Conservation (phyloP, 1,140 invertebrate genomes). For the Brachionus manjavacas region DNA sequence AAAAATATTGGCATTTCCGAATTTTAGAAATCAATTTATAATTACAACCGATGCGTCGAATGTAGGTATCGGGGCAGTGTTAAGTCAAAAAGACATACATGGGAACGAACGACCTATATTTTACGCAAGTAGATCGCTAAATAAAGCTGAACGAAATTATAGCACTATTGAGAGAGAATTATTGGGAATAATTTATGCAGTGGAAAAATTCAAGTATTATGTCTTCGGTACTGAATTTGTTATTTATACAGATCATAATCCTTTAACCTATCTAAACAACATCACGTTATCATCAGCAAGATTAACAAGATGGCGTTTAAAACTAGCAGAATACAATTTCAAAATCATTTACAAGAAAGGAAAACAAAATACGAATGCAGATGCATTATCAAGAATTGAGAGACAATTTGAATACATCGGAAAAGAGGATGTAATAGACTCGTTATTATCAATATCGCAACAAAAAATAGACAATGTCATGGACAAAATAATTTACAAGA, state of each 20-base stretch:
- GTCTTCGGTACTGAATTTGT: background rate
- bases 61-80: background rate
- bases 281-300: background rate
- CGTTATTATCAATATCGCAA: too few relatives aligned
- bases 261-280: background rate
- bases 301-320: background rate
- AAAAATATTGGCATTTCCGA: background rate
- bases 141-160: too few relatives aligned
- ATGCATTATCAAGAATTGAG: background rate
- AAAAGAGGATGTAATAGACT: too few relatives aligned
- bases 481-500: too few relatives aligned
- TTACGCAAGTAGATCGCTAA: background rate
- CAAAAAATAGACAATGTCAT: too few relatives aligned
- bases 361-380: background rate
- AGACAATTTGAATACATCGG: too few relatives aligned
- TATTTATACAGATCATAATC: background rate
- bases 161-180: background rate
- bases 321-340: background rate
- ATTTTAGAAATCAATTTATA: background rate
- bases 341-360: background rate
- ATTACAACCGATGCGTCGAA: constrained; percentile 19
- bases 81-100: background rate
- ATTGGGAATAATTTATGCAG: background rate
- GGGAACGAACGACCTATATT: background rate
- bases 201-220: background rate